Base-by-base conservation (phyloP, 2,113 vertebrate genomes). In the Petrocephalus zakoni region DNA sequence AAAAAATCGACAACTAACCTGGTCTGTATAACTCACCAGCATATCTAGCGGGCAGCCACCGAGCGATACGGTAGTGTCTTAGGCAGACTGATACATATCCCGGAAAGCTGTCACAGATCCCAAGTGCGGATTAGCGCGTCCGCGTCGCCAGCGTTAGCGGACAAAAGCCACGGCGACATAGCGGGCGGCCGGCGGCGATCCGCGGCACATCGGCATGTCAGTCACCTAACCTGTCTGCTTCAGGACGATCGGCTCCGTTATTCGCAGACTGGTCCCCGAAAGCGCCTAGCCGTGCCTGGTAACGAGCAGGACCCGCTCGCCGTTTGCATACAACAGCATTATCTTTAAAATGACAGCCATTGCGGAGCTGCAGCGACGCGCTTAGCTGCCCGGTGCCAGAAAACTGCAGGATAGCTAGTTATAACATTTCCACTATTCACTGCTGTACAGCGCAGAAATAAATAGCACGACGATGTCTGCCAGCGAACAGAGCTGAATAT, bases 311-410 rank as follows among this genome's bases (percentile, higher is more conserved):
- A 83, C 49, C 19, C 81, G 81, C 8, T 83, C 81, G 49, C 21
- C 72, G 72, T 15, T 42, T 37, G 37, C 72, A 78, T 78, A 42
- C 72, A 42, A n/a, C 72, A 17, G 46, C 6, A 83, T 37, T 47
- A 22, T 83, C 42, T 49, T 46, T 22, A 83, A 83, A 83, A 83
- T 83, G 81, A 83, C 81, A 83, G 81, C 81, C 81, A 83, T 47
- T 83, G 42, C 81, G 49, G 42, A 68, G 61, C 42, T 46, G 75
- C 75, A 81, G 75, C 75, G 29, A 37, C 2, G 42, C 75, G 42
- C 17, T 46, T 81, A 81, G 19, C 29, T 42, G 72, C 10, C 15
- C 42, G 42, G 29, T 78, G 72, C 72, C 72, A 78, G 72, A 78
- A 42, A 78, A 22, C 42, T 19, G 47, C 81, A 22, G 81, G 81